Evolutionary conservation across 2,797 vertebrate species (phyloP).

Genomic region (Scyliorhinus canicula): DNA sequence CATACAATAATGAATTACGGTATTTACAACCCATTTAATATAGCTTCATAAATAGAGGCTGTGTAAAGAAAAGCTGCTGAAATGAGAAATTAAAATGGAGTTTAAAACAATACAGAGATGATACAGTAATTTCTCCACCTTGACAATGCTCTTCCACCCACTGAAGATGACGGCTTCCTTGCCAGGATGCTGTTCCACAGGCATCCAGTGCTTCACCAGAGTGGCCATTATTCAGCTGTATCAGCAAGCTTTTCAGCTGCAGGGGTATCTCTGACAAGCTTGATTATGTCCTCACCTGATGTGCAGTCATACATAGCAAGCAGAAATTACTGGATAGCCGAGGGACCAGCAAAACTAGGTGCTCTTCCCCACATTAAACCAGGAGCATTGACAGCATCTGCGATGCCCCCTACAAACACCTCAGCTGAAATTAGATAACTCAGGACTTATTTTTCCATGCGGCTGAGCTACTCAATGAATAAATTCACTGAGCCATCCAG

Average conservation of each 20-base stretch:
- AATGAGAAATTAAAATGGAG: neutral
- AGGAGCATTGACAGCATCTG: neutral
- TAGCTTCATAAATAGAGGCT: neutral
- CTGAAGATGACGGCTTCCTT: neutral
- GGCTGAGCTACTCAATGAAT: neutral
- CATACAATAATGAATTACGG: neutral
- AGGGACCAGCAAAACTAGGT: neutral
- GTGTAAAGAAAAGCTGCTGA: neutral
- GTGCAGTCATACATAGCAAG: slow-evolving; percentile 13
- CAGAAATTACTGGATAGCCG: neutral
- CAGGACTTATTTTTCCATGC: neutral
- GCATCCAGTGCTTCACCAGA: slow-evolving; percentile 19
- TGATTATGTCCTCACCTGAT: slow-evolving; percentile 30
- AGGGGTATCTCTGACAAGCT: slow-evolving; percentile 19
- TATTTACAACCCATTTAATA: neutral
- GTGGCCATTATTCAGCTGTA: slow-evolving; percentile 23
- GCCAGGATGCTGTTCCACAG: slow-evolving; percentile 9
- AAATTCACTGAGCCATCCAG: neutral
- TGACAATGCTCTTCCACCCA: slow-evolving; percentile 12
- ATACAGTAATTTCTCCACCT: neutral
- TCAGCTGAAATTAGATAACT: neutral
- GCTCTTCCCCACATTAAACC: neutral
- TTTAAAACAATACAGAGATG: neutral
- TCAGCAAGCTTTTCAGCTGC: slow-evolving; percentile 8
- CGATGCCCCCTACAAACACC: neutral